Conservation (phyloP, 2,888 invertebrate species). For the Physocephala rufipes region DNA sequence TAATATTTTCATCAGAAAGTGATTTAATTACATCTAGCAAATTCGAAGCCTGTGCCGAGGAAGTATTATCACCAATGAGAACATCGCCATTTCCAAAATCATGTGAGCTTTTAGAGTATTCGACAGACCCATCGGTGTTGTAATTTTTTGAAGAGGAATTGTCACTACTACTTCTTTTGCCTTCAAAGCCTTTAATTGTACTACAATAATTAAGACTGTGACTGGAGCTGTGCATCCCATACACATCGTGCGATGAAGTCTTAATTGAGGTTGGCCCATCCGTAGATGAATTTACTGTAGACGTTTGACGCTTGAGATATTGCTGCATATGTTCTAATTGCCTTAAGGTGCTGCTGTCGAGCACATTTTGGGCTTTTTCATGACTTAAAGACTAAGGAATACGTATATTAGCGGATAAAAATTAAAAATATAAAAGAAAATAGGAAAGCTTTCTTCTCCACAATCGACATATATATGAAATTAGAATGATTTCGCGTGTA, state of each 20-base stretch:
- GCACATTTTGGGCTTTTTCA: constrained; percentile 55
- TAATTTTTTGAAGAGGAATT: constrained; percentile 47
- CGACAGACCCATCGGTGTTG: constrained; percentile 47
- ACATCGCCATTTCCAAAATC: constrained; percentile 53
- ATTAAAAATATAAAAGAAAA: constrained; percentile 13
- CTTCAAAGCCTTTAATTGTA: constrained; percentile 24
- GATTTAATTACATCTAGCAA: constrained; percentile 57
- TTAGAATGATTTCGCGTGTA: too few species aligned
- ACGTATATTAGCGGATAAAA: constrained; percentile 8
- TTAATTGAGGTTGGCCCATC: constrained; percentile 32
- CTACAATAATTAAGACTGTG: constrained; percentile 34
- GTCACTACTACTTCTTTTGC: constrained; percentile 39
- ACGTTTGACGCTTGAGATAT: constrained; percentile 66
- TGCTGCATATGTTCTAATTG: constrained; percentile 73
- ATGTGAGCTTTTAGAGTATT: constrained; percentile 55
- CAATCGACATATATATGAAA: too few species aligned
- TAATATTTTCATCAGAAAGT: constrained; percentile 11
- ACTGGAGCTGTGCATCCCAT: constrained; percentile 39
- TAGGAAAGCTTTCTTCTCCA: too few species aligned
- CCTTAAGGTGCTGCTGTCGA: constrained; percentile 58
- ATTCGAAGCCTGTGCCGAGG: constrained; percentile 55
- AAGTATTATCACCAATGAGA: constrained; percentile 47
- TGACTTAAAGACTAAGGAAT: constrained; percentile 55
- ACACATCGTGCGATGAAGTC: constrained; percentile 44
- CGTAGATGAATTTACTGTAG: constrained; percentile 37